Percentiles rank a stretch among this genome's conserved stretches.
phyloP scores from a whole-genome alignment of 2,797 vertebrate species.

The Crenuchus spilurus region DNA sequence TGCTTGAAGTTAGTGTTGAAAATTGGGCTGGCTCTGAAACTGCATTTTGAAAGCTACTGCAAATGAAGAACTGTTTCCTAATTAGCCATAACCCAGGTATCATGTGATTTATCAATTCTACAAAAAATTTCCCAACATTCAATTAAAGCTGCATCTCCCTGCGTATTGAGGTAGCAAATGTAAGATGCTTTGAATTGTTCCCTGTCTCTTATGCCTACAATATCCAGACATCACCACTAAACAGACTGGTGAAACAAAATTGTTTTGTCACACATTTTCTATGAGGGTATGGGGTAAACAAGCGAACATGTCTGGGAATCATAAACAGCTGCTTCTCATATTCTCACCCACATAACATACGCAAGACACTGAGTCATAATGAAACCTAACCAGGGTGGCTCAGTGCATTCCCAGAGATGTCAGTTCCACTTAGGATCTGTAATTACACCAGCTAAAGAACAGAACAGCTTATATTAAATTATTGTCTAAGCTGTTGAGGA shows the following conservation, averaged over 20 bases:
- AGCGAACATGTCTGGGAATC: not conserved
- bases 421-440: slow-evolving; percentile 12
- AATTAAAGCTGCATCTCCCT: not conserved
- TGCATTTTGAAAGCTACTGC: not conserved
- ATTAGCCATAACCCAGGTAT: not conserved
- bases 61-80: not conserved
- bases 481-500: not conserved
- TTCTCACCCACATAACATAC: slow-evolving; percentile 7
- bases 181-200: not conserved
- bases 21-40: not conserved
- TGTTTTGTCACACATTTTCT: slow-evolving; percentile 7
- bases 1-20: slow-evolving; percentile 4
- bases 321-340: slow-evolving; percentile 23
- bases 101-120: not conserved
- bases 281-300: not conserved
- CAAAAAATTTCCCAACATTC: not conserved
- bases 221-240: not conserved
- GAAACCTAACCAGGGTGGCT: slow-evolving; percentile 8
- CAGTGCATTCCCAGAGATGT: not conserved
- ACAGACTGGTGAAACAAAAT: not conserved
- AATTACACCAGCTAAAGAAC: slow-evolving; percentile 1
- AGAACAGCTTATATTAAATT: slow-evolving; percentile 1
- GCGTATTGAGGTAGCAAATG: not conserved
- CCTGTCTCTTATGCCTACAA: not conserved
- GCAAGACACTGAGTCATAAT: slow-evolving; percentile 9